Conservation (phyloP, 2,888 invertebrate genomes). For the Pandemis heparana region DNA sequence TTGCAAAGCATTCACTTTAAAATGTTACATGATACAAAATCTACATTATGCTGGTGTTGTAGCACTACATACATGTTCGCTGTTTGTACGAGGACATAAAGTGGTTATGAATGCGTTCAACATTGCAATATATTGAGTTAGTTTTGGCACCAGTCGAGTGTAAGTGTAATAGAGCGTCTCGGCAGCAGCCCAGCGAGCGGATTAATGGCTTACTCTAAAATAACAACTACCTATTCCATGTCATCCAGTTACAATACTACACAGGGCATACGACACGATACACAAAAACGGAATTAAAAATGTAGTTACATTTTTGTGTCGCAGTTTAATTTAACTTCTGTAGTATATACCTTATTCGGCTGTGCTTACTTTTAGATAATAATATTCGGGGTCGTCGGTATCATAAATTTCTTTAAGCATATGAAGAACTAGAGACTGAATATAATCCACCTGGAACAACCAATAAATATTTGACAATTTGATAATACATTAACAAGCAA, state of each 20-base stretch:
- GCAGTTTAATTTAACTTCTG: background rate
- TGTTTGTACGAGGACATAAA: conserved; percentile 33
- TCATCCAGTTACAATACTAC: background rate
- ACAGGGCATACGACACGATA: background rate
- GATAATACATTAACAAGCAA: background rate
- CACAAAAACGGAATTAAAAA: background rate
- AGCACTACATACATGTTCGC: conserved; percentile 19
- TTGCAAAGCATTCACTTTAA: background rate
- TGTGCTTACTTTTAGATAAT: conserved; percentile 74
- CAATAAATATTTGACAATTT: background rate
- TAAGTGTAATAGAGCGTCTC: conserved; percentile 22
- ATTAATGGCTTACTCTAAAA: conserved; percentile 29
- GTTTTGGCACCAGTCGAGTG: conserved; percentile 35
- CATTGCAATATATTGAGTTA: conserved; percentile 36
- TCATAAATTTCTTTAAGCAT: conserved; percentile 82
- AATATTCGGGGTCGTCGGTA: conserved; percentile 79
- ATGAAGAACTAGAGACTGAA: conserved; percentile 89
- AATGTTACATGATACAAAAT: conserved; percentile 1
- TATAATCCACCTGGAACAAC: conserved; percentile 88
- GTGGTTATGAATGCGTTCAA: conserved; percentile 36
- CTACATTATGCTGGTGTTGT: conserved; percentile 21
- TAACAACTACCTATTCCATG: conserved; percentile 12
- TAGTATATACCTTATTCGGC: background rate
- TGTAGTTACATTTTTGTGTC: background rate
- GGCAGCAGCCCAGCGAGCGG: conserved; percentile 24